Evolutionary conservation across 2,888 invertebrate species (phyloP), one percentile per base, ranked within the genome.

Genomic region (Nebria brevicollis): DNA sequence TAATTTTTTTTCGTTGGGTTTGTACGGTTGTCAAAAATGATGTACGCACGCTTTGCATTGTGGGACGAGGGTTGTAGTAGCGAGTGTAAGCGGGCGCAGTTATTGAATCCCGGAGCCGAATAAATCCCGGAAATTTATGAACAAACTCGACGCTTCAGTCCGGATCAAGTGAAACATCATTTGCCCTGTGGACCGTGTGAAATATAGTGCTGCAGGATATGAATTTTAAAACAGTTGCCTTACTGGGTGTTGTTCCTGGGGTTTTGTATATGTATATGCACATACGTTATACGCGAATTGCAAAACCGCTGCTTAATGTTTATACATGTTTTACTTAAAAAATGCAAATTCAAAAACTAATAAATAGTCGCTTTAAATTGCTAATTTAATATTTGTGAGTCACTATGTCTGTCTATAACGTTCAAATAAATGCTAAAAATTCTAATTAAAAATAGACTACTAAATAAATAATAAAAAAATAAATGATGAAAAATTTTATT

Each of bases 71-170:
- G 7, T 8, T n/a, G 25, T 1, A 25, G 70, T 8, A 11, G 70
- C 70, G 70, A 25, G 20, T 20, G 70, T 54, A 54, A 20, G 70
- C 34, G 70, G 34, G 20, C 34, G 80, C 54, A 75, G 80, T 80
- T 80, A 80, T 80, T 80, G 80, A 80, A 80, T 80, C 80, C 78
- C 75, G 80, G 75, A 80, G 80, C 80, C 80, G 75, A 80, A 80
- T 80, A 80, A 80, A 80, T 80, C 80, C 80, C 80, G 80, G 75
- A 80, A 80, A 80, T 80, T 80, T 80, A 80, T 80, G 80, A 80
- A 80, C 80, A 80, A 80, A 80, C 80, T 80, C 80, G 75, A 64
- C 75, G 80, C 80, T 80, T 80, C 80, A 80, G 41, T 80, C 80
- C 72, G 80, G 80, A 80, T 80, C 80, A 80, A 80, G 80, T 74